Evolutionary conservation across 2,888 invertebrate species (phyloP), one percentile per base, ranked within the genome.

Genomic region (Myathropa florea): DNA sequence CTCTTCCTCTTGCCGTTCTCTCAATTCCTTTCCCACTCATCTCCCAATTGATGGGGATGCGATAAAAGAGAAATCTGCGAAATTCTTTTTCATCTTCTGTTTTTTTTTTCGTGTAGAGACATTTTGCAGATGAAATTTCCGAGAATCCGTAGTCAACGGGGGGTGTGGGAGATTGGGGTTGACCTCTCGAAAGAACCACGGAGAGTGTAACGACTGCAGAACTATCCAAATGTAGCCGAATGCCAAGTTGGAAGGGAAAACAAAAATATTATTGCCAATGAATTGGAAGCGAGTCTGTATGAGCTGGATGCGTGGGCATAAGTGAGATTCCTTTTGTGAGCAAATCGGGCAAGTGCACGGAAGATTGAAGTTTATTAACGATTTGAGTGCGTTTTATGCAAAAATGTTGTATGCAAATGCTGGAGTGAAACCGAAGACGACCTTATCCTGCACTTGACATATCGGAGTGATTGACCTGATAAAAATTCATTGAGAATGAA

Each of bases 91-190:
- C n/a, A 23, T 9, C 57, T 36, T 28, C 23, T 67, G 14, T 55
- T 23, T 64, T 39, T 30, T 60, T 68, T 64, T 70, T 70, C 60
- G 59, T 85, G 82, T 82, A 26, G 67, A 70, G 73, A 85, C 59
- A 85, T 82, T 82, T 82, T 85, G 85, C 85, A 63, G 85, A 85
- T 85, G 73, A 85, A 85, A 81, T 82, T 85, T 85, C 85, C 36
- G 10, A 68, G 85, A 85, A 85, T 76, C 73, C 64, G 21, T 46
- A 77, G 82, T 85, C 82, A 77, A 85, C 81, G 81, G 30, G 28
- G 71, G 28, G 63, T 30, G 57, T 21, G n/a, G 28, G 14, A n/a
- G n/a, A 18, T 46, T 18, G 71, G 53, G 65, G 65, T 28, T 80
- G 72, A 39, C 61, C 39, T 57, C 59, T 55, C 7, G 2, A 28